These are phyloP conservation scores for Ectemnius lituratus DNA, from an alignment of 2,888 invertebrate genomes.

Conservation along the genomic window DNA sequence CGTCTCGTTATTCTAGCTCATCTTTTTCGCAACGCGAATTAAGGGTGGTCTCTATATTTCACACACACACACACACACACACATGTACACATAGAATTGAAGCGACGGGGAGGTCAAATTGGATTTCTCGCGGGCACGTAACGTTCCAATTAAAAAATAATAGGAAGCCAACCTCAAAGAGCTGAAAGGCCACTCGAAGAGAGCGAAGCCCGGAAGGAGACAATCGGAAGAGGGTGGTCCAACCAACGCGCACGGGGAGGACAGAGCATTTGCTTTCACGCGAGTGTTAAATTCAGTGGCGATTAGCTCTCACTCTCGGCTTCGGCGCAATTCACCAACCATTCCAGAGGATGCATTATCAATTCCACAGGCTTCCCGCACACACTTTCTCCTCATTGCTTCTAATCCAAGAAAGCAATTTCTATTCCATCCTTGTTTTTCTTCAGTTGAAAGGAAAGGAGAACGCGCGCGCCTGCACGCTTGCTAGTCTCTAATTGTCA, in stretches of 20 bases:
- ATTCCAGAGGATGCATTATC: slow-evolving; percentile 53
- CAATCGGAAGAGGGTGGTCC: not conserved
- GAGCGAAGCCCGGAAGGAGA: not conserved
- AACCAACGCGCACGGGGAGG: not conserved
- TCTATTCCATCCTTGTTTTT: slow-evolving; percentile 22
- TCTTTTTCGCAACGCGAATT: too few relatives aligned
- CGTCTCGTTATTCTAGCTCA: not conserved
- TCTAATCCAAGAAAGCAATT: slow-evolving; percentile 16
- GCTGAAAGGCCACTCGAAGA: slow-evolving; percentile 11
- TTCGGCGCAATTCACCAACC: slow-evolving; percentile 39
- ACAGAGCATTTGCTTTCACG: slow-evolving; percentile 3
- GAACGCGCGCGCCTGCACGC: slow-evolving; percentile 9
- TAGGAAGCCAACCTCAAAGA: slow-evolving; percentile 14
- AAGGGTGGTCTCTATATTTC: too few relatives aligned
- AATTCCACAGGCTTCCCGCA: slow-evolving; percentile 38
- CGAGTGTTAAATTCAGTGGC: slow-evolving; percentile 32
- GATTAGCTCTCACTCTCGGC: slow-evolving; percentile 42
- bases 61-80: too few relatives aligned
- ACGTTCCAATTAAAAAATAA: slow-evolving; percentile 11
- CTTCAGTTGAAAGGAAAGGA: slow-evolving; percentile 9
- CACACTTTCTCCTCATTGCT: slow-evolving; percentile 1
- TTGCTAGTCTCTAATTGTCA: slow-evolving; percentile 48
- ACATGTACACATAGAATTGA: too few relatives aligned
- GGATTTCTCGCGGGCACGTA: slow-evolving; percentile 5
- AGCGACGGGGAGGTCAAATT: not conserved